These are phyloP conservation scores for Tringa solitaria DNA, from an alignment of 2,113 vertebrate genomes.

Conservation along the genomic window DNA sequence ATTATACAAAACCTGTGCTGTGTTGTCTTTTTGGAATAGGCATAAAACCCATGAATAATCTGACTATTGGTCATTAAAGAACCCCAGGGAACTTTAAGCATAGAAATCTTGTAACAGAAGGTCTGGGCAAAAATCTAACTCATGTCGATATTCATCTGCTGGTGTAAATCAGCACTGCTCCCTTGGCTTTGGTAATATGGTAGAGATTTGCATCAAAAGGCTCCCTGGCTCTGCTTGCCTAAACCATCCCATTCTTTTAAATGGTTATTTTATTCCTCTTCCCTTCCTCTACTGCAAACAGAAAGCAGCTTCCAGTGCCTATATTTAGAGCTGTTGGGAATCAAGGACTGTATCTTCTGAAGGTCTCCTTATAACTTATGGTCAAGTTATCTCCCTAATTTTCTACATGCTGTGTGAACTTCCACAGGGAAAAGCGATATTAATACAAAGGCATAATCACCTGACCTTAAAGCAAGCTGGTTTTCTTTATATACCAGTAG, in stretches of 20 bases:
- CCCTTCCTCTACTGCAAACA: neutral
- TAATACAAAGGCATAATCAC: neutral
- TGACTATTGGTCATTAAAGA: constrained; percentile 25
- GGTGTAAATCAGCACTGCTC: neutral
- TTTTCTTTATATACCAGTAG: neutral
- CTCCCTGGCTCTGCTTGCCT: neutral
- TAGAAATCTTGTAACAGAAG: neutral
- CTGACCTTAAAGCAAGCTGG: neutral
- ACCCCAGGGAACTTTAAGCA: neutral
- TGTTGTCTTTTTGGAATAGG: neutral
- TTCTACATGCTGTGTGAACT: neutral
- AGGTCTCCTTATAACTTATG: neutral
- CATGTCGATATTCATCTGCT: neutral
- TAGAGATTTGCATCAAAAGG: neutral
- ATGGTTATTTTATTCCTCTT: neutral
- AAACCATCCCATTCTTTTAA: neutral
- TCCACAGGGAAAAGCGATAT: neutral
- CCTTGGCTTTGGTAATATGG: neutral
- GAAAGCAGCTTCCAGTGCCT: neutral
- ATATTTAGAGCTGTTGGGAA: neutral
- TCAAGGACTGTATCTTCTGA: neutral
- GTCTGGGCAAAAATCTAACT: neutral
- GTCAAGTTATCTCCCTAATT: neutral
- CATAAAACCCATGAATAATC: neutral
- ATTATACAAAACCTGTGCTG: neutral